Evolutionary conservation across 2,888 invertebrate genomes (phyloP).

Genomic region (Sceliomorpha sp.): DNA sequence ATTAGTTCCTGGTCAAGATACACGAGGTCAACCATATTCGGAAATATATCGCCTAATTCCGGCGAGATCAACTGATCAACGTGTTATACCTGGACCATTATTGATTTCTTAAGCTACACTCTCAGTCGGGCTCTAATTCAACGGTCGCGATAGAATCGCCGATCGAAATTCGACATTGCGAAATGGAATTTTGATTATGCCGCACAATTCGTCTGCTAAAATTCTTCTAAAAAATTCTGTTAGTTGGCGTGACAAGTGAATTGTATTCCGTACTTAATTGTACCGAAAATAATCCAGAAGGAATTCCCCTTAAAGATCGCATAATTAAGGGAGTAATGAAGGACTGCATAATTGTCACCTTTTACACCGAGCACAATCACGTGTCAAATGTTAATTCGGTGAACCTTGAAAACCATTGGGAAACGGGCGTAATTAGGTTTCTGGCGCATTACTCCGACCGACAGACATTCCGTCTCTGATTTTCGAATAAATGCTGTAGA

Average conservation of each 20-base stretch:
- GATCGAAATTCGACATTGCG: too few species aligned
- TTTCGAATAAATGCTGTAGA: constrained; percentile 20
- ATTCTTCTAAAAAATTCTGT: too few species aligned
- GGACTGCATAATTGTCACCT: constrained; percentile 22
- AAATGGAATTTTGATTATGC: too few species aligned
- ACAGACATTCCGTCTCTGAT: constrained; percentile 24
- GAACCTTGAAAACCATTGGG: constrained; percentile 43
- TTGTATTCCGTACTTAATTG: constrained; percentile 7
- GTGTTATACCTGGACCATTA: too few species aligned
- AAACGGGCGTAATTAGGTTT: constrained; percentile 36
- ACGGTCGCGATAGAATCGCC: too few species aligned
- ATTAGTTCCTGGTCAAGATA: too few species aligned
- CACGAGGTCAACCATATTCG: too few species aligned
- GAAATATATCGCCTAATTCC: too few species aligned
- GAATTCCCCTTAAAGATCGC: constrained; percentile 11
- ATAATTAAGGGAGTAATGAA: constrained; percentile 21
- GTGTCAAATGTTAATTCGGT: constrained; percentile 46
- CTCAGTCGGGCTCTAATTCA: too few species aligned
- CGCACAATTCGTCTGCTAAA: too few species aligned
- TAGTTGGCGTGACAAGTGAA: constrained; percentile 4
- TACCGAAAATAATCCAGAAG: constrained; percentile 2
- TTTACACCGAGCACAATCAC: constrained; percentile 30
- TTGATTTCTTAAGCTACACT: too few species aligned
- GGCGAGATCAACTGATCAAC: too few species aligned
- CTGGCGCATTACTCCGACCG: constrained; percentile 30